These are phyloP conservation scores for Leucoptera coffeella DNA, from an alignment of 2,888 invertebrate genomes.

Conservation along the genomic window DNA sequence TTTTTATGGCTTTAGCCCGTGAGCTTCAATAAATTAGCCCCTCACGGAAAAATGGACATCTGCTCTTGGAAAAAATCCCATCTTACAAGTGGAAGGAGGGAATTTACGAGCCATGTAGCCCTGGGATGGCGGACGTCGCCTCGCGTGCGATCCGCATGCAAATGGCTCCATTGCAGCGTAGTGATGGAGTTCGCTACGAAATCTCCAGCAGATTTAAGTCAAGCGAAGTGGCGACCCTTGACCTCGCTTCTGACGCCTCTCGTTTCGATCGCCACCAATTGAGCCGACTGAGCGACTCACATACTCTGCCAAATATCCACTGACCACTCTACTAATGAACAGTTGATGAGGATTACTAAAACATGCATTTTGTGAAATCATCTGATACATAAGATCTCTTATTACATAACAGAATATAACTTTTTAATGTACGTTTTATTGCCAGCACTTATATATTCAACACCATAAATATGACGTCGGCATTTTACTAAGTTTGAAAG, in stretches of 20 bases:
- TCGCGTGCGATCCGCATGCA: conserved; percentile 45
- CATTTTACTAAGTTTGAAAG: no score
- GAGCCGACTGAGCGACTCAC: background rate
- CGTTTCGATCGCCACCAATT: background rate
- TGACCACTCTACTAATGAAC: no score
- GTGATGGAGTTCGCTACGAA: no score
- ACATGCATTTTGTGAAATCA: no score
- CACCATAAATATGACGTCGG: no score
- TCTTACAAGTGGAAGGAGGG: conserved; percentile 43
- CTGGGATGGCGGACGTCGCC: conserved; percentile 31
- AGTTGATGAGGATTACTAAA: no score
- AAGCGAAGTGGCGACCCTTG: conserved; percentile 15
- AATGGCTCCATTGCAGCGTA: conserved; percentile 39
- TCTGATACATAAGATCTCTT: no score
- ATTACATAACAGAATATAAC: no score
- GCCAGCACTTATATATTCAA: no score
- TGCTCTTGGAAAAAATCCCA: conserved; percentile 33
- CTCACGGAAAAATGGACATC: conserved; percentile 43
- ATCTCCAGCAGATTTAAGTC: conserved; percentile 32
- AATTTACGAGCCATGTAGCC: conserved; percentile 46
- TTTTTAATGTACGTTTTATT: no score
- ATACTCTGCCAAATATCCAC: conserved; percentile 1
- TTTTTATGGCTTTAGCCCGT: conserved; percentile 28
- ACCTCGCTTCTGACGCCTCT: background rate
- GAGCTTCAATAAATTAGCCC: conserved; percentile 44